Evolutionary conservation across 2,797 vertebrate species (phyloP).

Genomic region (Myotis vivesi): DNA sequence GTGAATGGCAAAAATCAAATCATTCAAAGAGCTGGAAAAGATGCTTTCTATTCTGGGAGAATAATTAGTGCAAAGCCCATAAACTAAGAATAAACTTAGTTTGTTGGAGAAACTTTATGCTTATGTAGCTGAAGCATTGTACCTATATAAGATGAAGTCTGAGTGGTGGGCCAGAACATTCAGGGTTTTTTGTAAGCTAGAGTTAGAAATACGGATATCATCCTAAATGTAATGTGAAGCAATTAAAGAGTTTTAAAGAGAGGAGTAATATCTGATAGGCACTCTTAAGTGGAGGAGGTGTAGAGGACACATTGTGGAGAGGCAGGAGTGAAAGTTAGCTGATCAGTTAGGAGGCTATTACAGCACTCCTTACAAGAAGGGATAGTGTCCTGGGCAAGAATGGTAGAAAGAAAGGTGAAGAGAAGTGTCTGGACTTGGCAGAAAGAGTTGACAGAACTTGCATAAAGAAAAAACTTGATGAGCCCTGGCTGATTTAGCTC

Average conservation of each 20-base stretch:
- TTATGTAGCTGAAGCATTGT: background rate
- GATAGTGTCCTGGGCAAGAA: background rate
- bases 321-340: background rate
- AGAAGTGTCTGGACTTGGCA: background rate
- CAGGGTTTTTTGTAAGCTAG: background rate
- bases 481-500: background rate
- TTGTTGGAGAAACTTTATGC: background rate
- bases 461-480: background rate
- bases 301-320: background rate
- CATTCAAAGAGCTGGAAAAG: background rate
- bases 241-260: background rate
- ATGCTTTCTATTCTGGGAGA: background rate
- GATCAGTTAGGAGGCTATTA: background rate
- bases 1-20: conserved; percentile 1
- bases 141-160: background rate
- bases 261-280: background rate
- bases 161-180: background rate
- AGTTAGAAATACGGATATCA: background rate
- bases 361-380: background rate
- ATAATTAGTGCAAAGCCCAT: background rate
- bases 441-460: background rate
- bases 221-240: background rate
- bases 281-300: background rate
- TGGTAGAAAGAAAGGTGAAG: background rate
- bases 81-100: background rate